These are phyloP conservation scores for Brachionus manjavacas DNA, from an alignment of 1,140 invertebrate species.

Conservation along the genomic window DNA sequence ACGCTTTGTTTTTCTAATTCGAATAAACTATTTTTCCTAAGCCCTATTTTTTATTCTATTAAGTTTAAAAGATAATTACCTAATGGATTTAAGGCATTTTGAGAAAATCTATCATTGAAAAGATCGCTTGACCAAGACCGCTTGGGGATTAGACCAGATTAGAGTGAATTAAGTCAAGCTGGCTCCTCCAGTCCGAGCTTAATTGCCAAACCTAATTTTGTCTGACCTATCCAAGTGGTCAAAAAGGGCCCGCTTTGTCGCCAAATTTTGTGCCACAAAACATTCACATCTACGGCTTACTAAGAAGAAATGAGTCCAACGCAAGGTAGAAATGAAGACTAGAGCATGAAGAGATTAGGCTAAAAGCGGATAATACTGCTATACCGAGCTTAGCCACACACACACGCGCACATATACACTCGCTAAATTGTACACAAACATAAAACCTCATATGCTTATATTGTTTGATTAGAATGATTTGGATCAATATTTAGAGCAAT, in stretches of 20 bases:
- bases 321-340: background rate
- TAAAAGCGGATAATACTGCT: background rate
- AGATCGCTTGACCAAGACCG: background rate
- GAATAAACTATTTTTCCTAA: background rate
- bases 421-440: conserved; percentile 27
- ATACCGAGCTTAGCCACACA: background rate
- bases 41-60: background rate
- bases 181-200: background rate
- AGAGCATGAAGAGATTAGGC: background rate
- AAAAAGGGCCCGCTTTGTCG: background rate
- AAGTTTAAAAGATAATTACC: conserved; percentile 2
- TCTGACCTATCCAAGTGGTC: background rate
- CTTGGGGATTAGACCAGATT: background rate
- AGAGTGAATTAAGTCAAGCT: background rate
- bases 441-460: background rate
- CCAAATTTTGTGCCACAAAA: background rate
- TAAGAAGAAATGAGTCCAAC: background rate
- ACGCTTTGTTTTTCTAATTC: background rate
- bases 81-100: conserved; percentile 31
- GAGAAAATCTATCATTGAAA: conserved; percentile 7
- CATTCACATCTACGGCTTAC: background rate
- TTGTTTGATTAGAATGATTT: conserved; percentile 6
- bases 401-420: background rate
- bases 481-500: conserved; percentile 23
- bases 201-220: background rate